A percentile compares a stretch with the other conserved stretches of the same genome.
phyloP scores from a whole-genome alignment of 2,888 invertebrate genomes.

The Cephus pygmeus region DNA sequence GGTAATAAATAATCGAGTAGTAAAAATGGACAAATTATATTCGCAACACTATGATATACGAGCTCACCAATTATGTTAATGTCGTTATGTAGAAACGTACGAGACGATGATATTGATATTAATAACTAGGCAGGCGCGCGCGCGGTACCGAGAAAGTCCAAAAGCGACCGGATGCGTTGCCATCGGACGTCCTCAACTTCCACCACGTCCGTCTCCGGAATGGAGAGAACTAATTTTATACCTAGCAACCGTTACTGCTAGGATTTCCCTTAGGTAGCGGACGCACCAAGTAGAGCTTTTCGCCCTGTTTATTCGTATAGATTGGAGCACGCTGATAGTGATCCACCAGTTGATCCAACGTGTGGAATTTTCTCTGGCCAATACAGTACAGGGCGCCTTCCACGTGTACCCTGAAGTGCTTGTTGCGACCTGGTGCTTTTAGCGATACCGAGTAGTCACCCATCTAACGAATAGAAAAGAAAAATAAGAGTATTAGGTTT shows the following conservation, averaged over 20 bases:
- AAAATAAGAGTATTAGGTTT: slow-evolving; percentile 1
- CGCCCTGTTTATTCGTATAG: slow-evolving; percentile 97
- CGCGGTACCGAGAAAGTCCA: slow-evolving; percentile 36
- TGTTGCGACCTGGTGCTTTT: slow-evolving; percentile 97
- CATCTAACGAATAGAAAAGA: slow-evolving; percentile 74
- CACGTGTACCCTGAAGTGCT: slow-evolving; percentile 98
- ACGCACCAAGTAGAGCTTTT: slow-evolving; percentile 96
- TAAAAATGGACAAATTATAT: slow-evolving; percentile 54
- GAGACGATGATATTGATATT: slow-evolving; percentile 48
- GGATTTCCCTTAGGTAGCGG: slow-evolving; percentile 80
- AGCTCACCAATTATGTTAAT: slow-evolving; percentile 57
- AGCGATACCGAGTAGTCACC: slow-evolving; percentile 98
- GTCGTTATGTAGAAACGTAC: slow-evolving; percentile 60
- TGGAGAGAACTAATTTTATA: slow-evolving; percentile 27
- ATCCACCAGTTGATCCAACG: slow-evolving; percentile 94
- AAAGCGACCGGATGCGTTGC: slow-evolving; percentile 29
- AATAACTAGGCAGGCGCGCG: slow-evolving; percentile 56
- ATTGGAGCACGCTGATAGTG: slow-evolving; percentile 99
- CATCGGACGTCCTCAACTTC: not conserved
- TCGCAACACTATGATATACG: slow-evolving; percentile 57
- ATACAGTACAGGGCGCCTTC: slow-evolving; percentile 94
- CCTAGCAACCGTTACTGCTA: slow-evolving; percentile 63
- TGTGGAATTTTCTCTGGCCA: slow-evolving; percentile 97
- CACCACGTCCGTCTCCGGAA: not conserved
- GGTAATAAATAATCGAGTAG: slow-evolving; percentile 54